phyloP scores from a whole-genome alignment of 2,113 vertebrate genomes.

The Oncorhynchus clarkii region DNA sequence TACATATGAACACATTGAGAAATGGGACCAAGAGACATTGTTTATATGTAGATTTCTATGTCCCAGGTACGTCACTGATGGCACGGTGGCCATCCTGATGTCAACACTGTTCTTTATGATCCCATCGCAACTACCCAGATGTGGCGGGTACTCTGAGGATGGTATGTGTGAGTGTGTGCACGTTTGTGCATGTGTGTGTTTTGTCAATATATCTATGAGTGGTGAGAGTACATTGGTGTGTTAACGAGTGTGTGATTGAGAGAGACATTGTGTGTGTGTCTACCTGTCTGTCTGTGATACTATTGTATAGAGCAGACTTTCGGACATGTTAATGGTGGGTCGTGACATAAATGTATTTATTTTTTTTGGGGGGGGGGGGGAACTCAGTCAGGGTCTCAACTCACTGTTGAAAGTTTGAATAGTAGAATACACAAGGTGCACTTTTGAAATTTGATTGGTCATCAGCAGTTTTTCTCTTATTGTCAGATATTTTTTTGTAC shows the following conservation, averaged over 20 bases:
- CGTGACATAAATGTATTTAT: fast-evolving
- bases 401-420: no score
- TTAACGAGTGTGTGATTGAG: neutral
- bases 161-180: constrained; percentile 18
- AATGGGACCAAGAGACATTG: no score
- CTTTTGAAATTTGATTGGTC: no score
- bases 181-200: neutral
- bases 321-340: no score
- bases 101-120: constrained; percentile 77
- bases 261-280: neutral
- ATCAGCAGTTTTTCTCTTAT: no score
- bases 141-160: constrained; percentile 2
- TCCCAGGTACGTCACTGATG: constrained; percentile 73
- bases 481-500: no score
- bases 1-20: no score
- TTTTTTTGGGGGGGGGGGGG: no score
- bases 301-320: no score
- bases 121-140: constrained; percentile 66
- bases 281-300: constrained; percentile 17
- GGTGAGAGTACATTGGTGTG: neutral
- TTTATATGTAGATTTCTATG: neutral
- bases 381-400: no score
- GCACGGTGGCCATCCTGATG: constrained; percentile 76
- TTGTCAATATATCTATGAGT: neutral
- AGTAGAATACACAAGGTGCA: no score